Base-by-base conservation (phyloP, 2,797 vertebrate genomes). In the Chloroceryle inda region DNA sequence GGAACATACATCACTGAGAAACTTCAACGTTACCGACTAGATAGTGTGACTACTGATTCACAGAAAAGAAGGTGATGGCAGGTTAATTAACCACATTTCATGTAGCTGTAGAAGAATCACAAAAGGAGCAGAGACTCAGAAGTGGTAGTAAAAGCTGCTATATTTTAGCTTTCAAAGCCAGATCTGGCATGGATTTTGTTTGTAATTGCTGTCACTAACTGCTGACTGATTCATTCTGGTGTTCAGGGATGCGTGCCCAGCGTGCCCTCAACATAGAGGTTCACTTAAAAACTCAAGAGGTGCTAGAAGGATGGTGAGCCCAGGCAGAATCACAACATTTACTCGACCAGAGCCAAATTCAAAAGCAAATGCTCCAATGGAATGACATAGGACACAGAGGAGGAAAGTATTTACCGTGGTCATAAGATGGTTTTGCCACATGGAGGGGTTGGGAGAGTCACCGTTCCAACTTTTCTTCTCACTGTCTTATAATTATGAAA, bases 41-140 rank as follows among this genome's bases (percentile, higher is more conserved):
- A n/a, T 24, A 63, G 81, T 24, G 49, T 77, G 75, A 75, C 75
- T 73, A 44, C 52, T 38, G 81, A 80, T 71, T 93, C 68, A 85
- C 1, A 2, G 76, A 86, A 87, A 64, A 89, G 59, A 88, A 96
- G 94, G 93, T 94, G 92, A 95, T 91, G 89, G 95, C 79, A 96
- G 94, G 96, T 94, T 97, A 96, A 97, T 94, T 85, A 96, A 88
- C 81, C 49, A 73, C 66, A 42, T 81, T 89, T 94, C 89, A 63
- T 37, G 45, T 68, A 81, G 37, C 68, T 77, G 68, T 55, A 80
- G 90, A 87, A 91, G 75, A 72, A 91, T 95, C 82, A 92, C 73
- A 52, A 84, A 93, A 88, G 64, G 61, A 89, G 45, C 50, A 96
- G 42, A 84, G 73, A 67, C 22, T 80, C 75, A 94, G 68, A 78